Evolutionary conservation across 2,113 vertebrate genomes (phyloP), one percentile per base, ranked within the genome.

Genomic region (Alouatta palliata): DNA sequence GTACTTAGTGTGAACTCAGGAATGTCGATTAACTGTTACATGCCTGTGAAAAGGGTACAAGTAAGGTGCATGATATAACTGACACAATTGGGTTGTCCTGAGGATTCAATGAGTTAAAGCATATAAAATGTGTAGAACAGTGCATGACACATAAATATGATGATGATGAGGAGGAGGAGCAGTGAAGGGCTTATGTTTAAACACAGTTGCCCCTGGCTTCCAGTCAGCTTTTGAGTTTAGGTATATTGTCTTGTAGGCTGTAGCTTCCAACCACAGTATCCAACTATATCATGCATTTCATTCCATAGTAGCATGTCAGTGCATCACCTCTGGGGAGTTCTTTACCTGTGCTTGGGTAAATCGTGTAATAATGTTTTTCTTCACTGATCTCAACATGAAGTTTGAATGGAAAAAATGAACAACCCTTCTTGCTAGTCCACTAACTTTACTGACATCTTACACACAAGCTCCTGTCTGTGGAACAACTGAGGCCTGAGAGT

Each of bases 331-430:
- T 84, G 61, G 12, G 61, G 54, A 79, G 45, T 40, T 58, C 58
- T 79, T 56, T 47, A 76, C 6, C 11, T 86, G 6, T 45, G 5
- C 68, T 49, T 83, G 9, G 30, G 30, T 93, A 90, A 87, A 49
- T 80, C 43, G 10, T 40, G 37, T 6, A 70, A 5, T 45, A 61
- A 49, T 80, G 20, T 35, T 76, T 90, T 85, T 79, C 95, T 82
- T 79, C 79, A 47, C 37, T 54, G 45, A n/a, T 56, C 14, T 91
- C 84, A 80, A 68, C 70, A 90, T 95, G 40, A 54, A 27, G n/a
- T n/a, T 49, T 64, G 37, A 64, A 73, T 19, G 76, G 52, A 85
- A 96, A 64, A 52, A 89, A 23, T 52, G 49, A 93, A 70, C 2
- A n/a, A 11, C 11, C 13, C 17, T 7, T 35, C 4, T 13, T 20